Conservation (phyloP, 2,113 vertebrate species). For the Xyliphius kryptos region DNA sequence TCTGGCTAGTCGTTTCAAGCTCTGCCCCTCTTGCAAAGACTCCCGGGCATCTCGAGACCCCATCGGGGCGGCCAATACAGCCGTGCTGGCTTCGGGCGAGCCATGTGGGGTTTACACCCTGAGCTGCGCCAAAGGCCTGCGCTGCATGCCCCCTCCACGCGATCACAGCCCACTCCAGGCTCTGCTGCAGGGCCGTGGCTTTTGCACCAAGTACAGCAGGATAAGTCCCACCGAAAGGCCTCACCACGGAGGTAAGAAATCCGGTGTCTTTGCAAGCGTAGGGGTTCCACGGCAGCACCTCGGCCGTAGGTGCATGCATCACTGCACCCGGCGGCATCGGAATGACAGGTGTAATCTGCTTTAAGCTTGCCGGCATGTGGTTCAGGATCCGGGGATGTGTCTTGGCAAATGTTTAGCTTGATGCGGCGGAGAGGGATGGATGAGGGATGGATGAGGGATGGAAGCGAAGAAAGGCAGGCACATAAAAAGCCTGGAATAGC, state of each 20-base stretch:
- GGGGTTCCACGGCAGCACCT: neutral
- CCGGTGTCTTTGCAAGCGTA: conserved; percentile 4
- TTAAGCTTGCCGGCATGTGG: conserved; percentile 36
- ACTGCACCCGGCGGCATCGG: conserved; percentile 23
- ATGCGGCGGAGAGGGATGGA: neutral
- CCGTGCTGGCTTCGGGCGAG: conserved; percentile 62
- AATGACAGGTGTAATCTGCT: conserved; percentile 24
- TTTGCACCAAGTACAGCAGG: conserved; percentile 62
- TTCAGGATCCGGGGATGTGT: conserved; percentile 44
- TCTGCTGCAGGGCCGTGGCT: conserved; percentile 69
- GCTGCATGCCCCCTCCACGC: conserved; percentile 65
- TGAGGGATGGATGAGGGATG: conserved; percentile 36
- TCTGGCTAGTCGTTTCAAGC: conserved; percentile 58
- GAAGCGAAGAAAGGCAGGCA: conserved; percentile 32
- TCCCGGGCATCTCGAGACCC: conserved; percentile 61
- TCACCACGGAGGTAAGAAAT: conserved; percentile 63
- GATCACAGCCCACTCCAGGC: conserved; percentile 73
- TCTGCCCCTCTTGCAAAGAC: conserved; percentile 63
- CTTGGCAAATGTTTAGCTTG: conserved; percentile 40
- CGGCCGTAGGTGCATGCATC: neutral
- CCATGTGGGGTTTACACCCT: conserved; percentile 71
- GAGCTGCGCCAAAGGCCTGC: conserved; percentile 69
- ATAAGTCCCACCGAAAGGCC: conserved; percentile 62
- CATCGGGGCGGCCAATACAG: conserved; percentile 56
- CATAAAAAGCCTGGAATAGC: conserved; percentile 21